Evolutionary conservation across 2,888 invertebrate genomes (phyloP), one percentile per base, ranked within the genome.

Genomic region (Craniophora ligustri): DNA sequence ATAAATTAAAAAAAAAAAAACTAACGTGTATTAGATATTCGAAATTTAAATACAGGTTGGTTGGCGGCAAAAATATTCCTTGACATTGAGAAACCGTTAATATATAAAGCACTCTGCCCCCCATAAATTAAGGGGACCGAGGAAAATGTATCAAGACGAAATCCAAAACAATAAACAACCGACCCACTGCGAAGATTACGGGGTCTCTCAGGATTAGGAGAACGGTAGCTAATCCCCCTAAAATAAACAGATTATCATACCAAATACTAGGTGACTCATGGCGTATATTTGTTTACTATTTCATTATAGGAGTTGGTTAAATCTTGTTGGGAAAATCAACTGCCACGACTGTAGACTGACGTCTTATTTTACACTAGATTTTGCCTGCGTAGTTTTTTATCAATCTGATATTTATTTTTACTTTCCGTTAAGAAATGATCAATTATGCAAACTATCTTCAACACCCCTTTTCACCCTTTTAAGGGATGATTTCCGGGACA

Each of bases 241-340:
- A 72, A 74, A 69, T 75, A 72, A 76, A 77, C 74, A 76, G 73
- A 74, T 78, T 76, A 72, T 40, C 61, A 46, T 57, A 54, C 49
- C 45, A 53, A 57, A 62, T 53, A 54, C 47, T 41, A 39, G n/a
- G n/a, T 26, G 42, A 63, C 47, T 48, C 39, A 36, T 19, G 8
- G 26, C 15, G 26, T 45, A 57, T 28, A 53, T 46, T n/a, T 55
- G 34, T 60, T 49, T 42, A 50, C 34, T 40, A 51, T 59, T 41
- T 59, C 28, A 47, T 34, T 42, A 10, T 11, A n/a, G 3, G 19
- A 53, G 14, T 57, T 62, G 51, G 50, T 54, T 42, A 41, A 50
- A 42, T n/a, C 48, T 40, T 16, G 42, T 50, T 35, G n/a, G 8
- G 6, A 45, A 21, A 7, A 45, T 19, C 13, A 30, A 39, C 7